A percentile compares a stretch with the other conserved stretches of the same genome.
Evolutionary conservation across 1,140 invertebrate species (phyloP).

Genomic region (Diachasmimorpha longicaudata): DNA sequence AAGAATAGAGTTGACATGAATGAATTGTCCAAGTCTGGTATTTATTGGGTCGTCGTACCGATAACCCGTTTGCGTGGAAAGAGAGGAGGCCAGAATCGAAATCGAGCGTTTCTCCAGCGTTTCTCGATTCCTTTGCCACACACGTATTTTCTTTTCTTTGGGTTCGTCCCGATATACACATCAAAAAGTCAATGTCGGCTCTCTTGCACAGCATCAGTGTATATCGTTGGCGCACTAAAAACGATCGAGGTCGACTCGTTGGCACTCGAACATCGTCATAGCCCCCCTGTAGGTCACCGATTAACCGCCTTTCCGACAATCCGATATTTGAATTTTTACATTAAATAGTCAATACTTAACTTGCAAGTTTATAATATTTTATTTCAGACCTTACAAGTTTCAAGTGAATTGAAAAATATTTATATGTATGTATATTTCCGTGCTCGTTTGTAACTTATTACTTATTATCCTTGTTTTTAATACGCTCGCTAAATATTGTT

Average conservation of each 20-base stretch:
- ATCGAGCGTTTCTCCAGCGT: constrained; percentile 20
- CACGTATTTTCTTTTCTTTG: not conserved
- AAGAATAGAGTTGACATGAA: constrained; percentile 7
- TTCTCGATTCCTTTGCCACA: not conserved
- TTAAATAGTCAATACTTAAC: not conserved
- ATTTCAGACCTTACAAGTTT: no score
- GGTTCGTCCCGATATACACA: not conserved
- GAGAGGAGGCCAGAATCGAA: constrained; percentile 6
- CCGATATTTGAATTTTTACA: not conserved
- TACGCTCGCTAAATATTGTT: not conserved
- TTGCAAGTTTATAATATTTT: no score
- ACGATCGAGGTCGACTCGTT: constrained; percentile 51
- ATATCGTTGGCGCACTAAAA: constrained; percentile 41
- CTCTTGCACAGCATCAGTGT: not conserved
- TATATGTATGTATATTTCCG: no score
- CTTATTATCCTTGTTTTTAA: no score
- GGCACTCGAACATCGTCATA: constrained; percentile 19
- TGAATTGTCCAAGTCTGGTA: constrained; percentile 9
- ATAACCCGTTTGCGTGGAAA: constrained; percentile 24
- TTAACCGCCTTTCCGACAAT: constrained; percentile 43
- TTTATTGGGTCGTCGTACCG: constrained; percentile 20
- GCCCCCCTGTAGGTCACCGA: constrained; percentile 37
- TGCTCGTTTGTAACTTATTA: no score
- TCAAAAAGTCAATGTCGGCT: not conserved
- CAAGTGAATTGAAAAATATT: no score